Conservation (phyloP, 2,113 vertebrate species). For the Cynoglossus semilaevis region DNA sequence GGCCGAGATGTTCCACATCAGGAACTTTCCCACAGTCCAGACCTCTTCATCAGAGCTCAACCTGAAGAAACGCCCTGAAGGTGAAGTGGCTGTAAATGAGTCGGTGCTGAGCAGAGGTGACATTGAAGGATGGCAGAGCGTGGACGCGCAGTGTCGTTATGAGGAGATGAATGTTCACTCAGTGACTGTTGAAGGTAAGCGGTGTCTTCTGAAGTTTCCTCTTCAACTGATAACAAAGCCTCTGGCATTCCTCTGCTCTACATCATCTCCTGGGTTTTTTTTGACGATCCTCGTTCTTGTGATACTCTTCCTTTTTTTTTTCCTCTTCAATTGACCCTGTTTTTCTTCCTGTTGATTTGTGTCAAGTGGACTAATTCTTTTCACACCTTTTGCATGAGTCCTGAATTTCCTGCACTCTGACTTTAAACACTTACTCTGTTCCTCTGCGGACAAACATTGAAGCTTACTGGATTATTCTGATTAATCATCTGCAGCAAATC, state of each 20-base stretch:
- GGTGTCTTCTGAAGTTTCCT: conserved; percentile 9
- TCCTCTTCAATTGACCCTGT: conserved; percentile 19
- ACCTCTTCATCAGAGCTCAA: background rate
- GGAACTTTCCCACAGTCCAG: conserved; percentile 6
- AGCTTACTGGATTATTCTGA: too few relatives aligned
- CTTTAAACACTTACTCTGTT: too few relatives aligned
- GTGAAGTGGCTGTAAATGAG: conserved; percentile 8
- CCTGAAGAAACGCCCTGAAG: conserved; percentile 23
- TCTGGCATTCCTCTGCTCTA: conserved; percentile 1
- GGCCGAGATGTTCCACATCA: conserved; percentile 1
- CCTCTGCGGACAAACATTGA: too few relatives aligned
- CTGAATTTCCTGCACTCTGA: too few relatives aligned
- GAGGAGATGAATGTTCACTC: conserved; percentile 36
- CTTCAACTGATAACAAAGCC: conserved; percentile 1
- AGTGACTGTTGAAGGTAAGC: conserved; percentile 67
- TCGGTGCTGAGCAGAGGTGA: conserved; percentile 6
- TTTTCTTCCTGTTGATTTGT: conserved; percentile 24
- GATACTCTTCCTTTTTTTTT: conserved; percentile 8
- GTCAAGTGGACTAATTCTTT: conserved; percentile 20
- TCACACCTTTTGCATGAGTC: too few relatives aligned
- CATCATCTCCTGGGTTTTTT: conserved; percentile 1
- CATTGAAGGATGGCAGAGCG: conserved; percentile 1
- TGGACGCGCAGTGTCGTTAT: conserved; percentile 1
- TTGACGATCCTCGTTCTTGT: conserved; percentile 19
- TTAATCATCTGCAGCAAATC: too few relatives aligned